Evolutionary conservation across 2,888 invertebrate species (phyloP).

Genomic region (Acleris laterana): DNA sequence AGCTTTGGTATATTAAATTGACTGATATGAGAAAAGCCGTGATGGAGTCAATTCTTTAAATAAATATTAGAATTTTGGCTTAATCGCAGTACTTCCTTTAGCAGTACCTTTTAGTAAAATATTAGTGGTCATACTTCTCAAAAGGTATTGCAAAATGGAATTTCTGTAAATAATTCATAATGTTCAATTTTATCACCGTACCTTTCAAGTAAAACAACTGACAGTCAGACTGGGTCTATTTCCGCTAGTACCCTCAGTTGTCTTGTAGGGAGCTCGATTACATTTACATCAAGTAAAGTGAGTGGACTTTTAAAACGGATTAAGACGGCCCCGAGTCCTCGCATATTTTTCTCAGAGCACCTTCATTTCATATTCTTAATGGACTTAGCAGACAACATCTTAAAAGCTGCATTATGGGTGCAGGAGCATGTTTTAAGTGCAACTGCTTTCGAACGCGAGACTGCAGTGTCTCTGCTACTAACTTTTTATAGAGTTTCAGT

Average conservation of each 20-base stretch:
- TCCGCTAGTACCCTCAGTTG: neutral
- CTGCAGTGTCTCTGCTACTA: conserved; percentile 5
- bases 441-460: conserved; percentile 6
- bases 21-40: too few species aligned
- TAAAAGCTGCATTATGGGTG: conserved; percentile 35
- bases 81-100: too few species aligned
- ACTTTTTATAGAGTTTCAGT: conserved; percentile 1
- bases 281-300: conserved; percentile 2
- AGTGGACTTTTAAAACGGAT: conserved; percentile 44
- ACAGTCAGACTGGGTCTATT: neutral
- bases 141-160: too few species aligned
- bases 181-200: too few species aligned
- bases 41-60: too few species aligned
- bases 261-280: conserved; percentile 1
- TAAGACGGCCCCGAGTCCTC: conserved; percentile 48
- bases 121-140: too few species aligned
- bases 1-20: too few species aligned
- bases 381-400: conserved; percentile 58
- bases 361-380: conserved; percentile 70
- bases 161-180: too few species aligned
- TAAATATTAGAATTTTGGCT: too few species aligned
- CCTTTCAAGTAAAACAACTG: neutral
- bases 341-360: conserved; percentile 64
- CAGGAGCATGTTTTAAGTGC: conserved; percentile 16
- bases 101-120: too few species aligned